Base-by-base conservation (phyloP, 2,888 invertebrate genomes). In the Heliconius charithonia region DNA sequence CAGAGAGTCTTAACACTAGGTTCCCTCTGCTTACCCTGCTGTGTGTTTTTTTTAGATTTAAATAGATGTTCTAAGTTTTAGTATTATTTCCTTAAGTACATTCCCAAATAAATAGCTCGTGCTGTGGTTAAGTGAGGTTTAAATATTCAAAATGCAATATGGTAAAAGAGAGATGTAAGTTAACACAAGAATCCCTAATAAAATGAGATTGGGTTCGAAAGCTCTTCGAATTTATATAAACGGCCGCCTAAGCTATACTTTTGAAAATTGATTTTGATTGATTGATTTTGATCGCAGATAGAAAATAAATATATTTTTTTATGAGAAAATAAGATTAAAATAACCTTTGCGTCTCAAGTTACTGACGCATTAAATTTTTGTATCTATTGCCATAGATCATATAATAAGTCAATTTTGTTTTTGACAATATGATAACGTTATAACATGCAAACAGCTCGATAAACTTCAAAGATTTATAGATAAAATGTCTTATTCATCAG, bases 281-380 rank as follows among this genome's bases (percentile, higher is more conserved):
- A 66, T 66, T 32, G 32, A 66, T 32, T 45, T 45, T 45, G 45
- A 56, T 56, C 22, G 6, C 51, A 16, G 13, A 45, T 4, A 32
- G 32, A 32, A 16, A 10, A 13, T 45, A 32, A 32, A 32, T 4
- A 32, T 32, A 32, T 45, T 45, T 41, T n/a, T 45, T 16, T n/a
- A 41, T 41, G 37, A n/a, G 37, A 67, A 4, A 37, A n/a, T 25
- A 41, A 10, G n/a, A 66, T 66, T 66, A 37, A 67, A 25, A 13
- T 67, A 67, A 67, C 41, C 67, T 41, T 41, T 7, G 67, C n/a
- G 41, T 67, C n/a, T 41, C 67, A 37, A n/a, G 29, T 66, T 66
- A 66, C 16, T 67, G 66, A 37, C 37, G 66, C n/a, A 67, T 67
- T 12, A 37, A 22, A 37, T 37, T 37, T 4, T 32, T 32, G 1